Evolutionary conservation across 2,888 invertebrate genomes (phyloP).

Genomic region (Chymomyza procnemis): DNA sequence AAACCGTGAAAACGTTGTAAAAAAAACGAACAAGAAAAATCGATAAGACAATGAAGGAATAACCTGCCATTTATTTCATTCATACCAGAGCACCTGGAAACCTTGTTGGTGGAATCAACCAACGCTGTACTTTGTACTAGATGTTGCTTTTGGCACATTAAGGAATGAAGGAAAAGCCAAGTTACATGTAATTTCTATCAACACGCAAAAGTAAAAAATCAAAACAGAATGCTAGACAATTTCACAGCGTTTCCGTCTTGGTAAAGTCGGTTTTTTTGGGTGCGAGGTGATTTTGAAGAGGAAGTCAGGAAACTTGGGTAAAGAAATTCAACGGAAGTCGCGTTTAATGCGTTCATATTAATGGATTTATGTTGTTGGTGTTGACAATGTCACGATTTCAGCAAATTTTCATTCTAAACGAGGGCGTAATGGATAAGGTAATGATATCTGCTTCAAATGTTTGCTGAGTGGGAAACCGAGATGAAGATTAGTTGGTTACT

Average conservation of each 20-base stretch:
- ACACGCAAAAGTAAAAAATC: background rate
- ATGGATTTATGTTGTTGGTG: constrained; percentile 60
- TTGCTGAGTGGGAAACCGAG: background rate
- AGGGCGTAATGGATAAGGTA: constrained; percentile 10
- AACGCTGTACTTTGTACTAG: background rate
- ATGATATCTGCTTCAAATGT: constrained; percentile 44
- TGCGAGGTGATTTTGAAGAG: background rate
- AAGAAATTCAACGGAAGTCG: constrained; percentile 14
- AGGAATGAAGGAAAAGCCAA: background rate
- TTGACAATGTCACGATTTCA: constrained; percentile 35
- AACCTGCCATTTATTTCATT: constrained; percentile 18
- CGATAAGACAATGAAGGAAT: constrained; percentile 48
- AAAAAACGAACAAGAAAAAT: constrained; percentile 41
- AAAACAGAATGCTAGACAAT: background rate
- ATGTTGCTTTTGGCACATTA: background rate
- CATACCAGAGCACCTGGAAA: background rate
- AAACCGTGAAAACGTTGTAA: background rate
- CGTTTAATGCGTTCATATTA: constrained; percentile 45
- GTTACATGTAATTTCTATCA: background rate
- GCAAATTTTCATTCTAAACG: background rate
- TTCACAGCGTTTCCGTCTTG: constrained; percentile 4
- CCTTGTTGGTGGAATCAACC: background rate
- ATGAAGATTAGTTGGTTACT: background rate
- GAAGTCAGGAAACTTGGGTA: background rate
- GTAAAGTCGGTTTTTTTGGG: constrained; percentile 9